A percentile compares a stretch with the other conserved stretches of the same genome.
phyloP scores from a whole-genome alignment of 2,888 invertebrate species.

The Ochropleura leucogaster region DNA sequence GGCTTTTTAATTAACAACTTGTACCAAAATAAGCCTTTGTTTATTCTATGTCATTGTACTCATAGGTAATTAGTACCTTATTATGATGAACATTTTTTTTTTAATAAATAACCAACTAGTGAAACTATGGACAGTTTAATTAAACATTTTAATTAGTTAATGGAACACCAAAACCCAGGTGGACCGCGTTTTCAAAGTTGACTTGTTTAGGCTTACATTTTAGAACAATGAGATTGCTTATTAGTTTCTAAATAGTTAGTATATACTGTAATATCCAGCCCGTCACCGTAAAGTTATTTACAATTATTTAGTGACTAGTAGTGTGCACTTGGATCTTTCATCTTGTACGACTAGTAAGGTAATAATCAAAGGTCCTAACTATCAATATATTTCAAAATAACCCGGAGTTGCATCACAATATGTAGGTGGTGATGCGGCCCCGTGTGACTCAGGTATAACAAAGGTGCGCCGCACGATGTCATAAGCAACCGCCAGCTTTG shows the following conservation, averaged over 20 bases:
- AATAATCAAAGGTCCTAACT: not conserved
- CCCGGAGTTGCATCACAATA: not conserved
- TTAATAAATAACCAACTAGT: not conserved
- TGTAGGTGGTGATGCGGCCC: not conserved
- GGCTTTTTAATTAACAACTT: not conserved
- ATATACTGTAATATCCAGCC: not conserved
- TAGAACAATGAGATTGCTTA: no score
- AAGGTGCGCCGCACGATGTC: slow-evolving; percentile 1
- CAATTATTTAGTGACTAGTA: not conserved
- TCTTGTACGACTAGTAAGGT: not conserved
- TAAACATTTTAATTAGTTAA: not conserved
- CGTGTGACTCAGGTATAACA: not conserved
- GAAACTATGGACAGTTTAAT: not conserved
- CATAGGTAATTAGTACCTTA: not conserved
- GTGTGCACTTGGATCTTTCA: not conserved
- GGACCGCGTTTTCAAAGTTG: no score
- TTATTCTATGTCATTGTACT: not conserved
- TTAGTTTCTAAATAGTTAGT: not conserved
- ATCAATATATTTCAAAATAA: not conserved
- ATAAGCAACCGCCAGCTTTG: slow-evolving; percentile 19
- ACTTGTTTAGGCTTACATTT: no score
- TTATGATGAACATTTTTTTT: no score
- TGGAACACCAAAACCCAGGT: not conserved
- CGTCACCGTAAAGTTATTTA: not conserved
- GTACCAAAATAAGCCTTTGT: not conserved